Base-by-base conservation (phyloP, 2,113 vertebrate genomes). In the Noturus placidus region DNA sequence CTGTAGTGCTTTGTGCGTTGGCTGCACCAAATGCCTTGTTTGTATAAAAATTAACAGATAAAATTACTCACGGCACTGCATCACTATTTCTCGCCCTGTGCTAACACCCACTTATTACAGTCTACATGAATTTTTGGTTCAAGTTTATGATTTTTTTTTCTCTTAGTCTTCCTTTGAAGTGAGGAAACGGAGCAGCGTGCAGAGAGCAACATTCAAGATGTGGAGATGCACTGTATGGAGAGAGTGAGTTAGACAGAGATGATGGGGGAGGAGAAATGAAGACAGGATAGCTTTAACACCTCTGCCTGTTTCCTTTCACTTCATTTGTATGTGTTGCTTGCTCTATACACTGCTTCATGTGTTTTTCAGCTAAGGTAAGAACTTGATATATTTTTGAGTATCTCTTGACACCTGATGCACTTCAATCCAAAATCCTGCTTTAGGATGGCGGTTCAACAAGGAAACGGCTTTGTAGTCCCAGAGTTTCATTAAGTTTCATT, bases 141-240 rank as follows among this genome's bases (percentile, higher is more conserved):
- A 79, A 65, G 33, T 79, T 87, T 91, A 89, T 89, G 90, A 38
- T 87, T 90, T 84, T 88, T 88, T 67, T 17, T 59, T 88, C 84
- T 89, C 59, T 78, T 67, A 85, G 59, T 52, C 81, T 81, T 90
- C 19, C 94, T 95, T 95, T 95, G 94, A 95, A 93, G 92, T 91
- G 92, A 95, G 94, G 94, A 95, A 95, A 93, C 93, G 52, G 82
- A 94, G 94, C 94, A 93, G 46, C 76, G 91, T 92, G 93, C 93
- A 92, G 74, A 88, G 57, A 90, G 87, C 84, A 86, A 61, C 14
- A 50, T 70, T 52, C 38, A 74, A 72, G 46, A 38, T 89, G 89
- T 89, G 89, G 88, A 91, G 91, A 92, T 93, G 92, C 92, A 91
- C 91, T 84, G 81, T 77, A 87, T 89, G 90, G 92, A 90, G 86